Evolutionary conservation across 1,140 invertebrate species (phyloP).

Genomic region (Pseudomyrmex gracilis): DNA sequence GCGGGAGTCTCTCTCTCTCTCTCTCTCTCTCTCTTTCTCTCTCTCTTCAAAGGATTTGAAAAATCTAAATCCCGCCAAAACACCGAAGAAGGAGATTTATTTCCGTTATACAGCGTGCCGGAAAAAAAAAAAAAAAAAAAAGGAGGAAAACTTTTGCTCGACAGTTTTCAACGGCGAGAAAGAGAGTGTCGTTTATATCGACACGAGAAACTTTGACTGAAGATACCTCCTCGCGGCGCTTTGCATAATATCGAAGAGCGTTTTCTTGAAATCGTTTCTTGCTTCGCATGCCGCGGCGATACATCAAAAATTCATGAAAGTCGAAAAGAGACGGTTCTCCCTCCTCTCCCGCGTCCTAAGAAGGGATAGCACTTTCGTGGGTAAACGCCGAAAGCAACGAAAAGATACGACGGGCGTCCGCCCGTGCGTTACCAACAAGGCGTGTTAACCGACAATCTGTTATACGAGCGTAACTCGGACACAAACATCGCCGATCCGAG

Average conservation of each 20-base stretch:
- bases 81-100: conserved; percentile 40
- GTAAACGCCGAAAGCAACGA: conserved; percentile 57
- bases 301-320: conserved; percentile 60
- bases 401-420: conserved; percentile 29
- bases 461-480: conserved; percentile 68
- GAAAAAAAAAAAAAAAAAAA: background rate
- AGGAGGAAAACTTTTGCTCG: background rate
- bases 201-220: conserved; percentile 23
- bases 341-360: background rate
- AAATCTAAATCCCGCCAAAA: conserved; percentile 37
- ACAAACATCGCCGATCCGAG: conserved; percentile 61
- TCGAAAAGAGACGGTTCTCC: conserved; percentile 32
- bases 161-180: conserved; percentile 33
- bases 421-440: conserved; percentile 45
- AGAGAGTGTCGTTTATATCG: conserved; percentile 17
- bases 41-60: conserved; percentile 11
- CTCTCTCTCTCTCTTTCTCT: conserved; percentile 22
- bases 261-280: conserved; percentile 55
- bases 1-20: conserved; percentile 9
- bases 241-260: conserved; percentile 56
- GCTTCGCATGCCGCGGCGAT: conserved; percentile 33
- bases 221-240: conserved; percentile 28
- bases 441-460: conserved; percentile 63
- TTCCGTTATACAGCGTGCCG: background rate
- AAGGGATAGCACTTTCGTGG: conserved; percentile 6